Conservation (phyloP, 2,888 invertebrate genomes). For the Nasonovia ribisnigri region DNA sequence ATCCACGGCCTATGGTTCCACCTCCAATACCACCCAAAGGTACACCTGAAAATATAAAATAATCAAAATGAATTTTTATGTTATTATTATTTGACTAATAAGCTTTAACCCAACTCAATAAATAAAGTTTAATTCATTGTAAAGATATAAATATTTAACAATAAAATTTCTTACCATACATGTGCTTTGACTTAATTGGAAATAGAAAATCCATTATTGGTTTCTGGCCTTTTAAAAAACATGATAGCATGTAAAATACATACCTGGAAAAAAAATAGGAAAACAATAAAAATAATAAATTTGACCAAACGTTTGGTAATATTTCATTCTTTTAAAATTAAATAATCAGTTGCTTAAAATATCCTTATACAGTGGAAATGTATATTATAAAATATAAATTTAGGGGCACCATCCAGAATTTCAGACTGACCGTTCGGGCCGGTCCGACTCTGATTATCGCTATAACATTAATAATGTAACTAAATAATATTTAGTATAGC, state of each 20-base stretch:
- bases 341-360: background rate
- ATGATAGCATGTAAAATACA: slow-evolving; percentile 78
- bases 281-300: background rate
- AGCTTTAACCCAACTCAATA: background rate
- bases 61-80: background rate
- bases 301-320: background rate
- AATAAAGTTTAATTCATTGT: background rate
- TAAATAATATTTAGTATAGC: background rate
- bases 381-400: background rate
- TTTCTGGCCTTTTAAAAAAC: slow-evolving; percentile 76
- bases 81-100: background rate
- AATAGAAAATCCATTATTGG: slow-evolving; percentile 86
- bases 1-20: slow-evolving; percentile 91
- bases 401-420: too few relatives aligned
- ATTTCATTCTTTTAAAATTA: background rate
- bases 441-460: background rate
- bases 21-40: slow-evolving; percentile 87
- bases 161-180: slow-evolving; percentile 78
- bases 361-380: background rate
- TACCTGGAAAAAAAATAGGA: slow-evolving; percentile 76
- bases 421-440: too few relatives aligned
- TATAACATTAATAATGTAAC: background rate
- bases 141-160: background rate
- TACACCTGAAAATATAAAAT: slow-evolving; percentile 75
- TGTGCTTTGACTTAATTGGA: slow-evolving; percentile 81